Evolutionary conservation across 2,797 vertebrate genomes (phyloP).

Genomic region (Linurgus olivaceus): DNA sequence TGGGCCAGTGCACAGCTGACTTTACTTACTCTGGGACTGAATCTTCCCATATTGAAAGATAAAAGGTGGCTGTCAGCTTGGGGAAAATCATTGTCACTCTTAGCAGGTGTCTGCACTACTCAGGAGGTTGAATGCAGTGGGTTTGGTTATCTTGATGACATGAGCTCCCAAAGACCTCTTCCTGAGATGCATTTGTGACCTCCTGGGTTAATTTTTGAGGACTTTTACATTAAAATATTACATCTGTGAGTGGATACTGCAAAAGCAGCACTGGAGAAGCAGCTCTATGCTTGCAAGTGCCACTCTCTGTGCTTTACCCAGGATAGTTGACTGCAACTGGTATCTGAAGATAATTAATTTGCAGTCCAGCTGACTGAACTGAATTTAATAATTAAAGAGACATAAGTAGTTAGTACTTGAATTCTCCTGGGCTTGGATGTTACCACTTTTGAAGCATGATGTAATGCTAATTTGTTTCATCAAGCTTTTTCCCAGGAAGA

Average conservation of each 20-base stretch:
- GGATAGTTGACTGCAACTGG: neutral
- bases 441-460: conserved; percentile 29
- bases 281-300: neutral
- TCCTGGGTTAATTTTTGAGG: conserved; percentile 31
- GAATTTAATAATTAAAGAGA: conserved; percentile 42
- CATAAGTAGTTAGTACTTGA: neutral
- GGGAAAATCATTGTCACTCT: neutral
- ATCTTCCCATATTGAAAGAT: neutral
- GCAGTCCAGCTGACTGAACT: conserved; percentile 6
- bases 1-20: neutral
- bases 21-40: neutral
- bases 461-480: conserved; percentile 11
- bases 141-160: neutral
- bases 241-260: neutral
- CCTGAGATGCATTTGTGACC: conserved; percentile 6
- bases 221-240: neutral
- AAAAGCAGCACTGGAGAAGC: neutral
- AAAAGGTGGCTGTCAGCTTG: neutral
- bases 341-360: conserved; percentile 9
- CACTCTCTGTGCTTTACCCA: neutral
- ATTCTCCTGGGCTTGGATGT: conserved; percentile 13
- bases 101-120: neutral
- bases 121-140: neutral
- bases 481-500: neutral
- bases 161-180: neutral